These are phyloP conservation scores for Puffinus mauretanicus DNA, from an alignment of 2,113 vertebrate genomes.

Conservation along the genomic window DNA sequence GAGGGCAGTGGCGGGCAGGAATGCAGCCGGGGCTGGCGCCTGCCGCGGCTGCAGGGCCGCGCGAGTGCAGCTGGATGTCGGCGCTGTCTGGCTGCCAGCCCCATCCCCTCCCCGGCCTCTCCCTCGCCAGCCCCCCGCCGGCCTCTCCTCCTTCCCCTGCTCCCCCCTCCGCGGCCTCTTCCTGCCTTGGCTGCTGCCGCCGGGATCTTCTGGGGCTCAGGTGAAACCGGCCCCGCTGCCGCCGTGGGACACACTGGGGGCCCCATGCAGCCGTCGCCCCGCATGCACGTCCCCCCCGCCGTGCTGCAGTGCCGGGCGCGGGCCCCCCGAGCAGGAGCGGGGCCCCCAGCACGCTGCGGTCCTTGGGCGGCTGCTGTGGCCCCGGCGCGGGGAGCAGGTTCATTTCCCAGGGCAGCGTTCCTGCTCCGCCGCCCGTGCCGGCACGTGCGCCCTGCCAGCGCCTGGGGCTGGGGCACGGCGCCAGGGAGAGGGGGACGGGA, in stretches of 20 bases:
- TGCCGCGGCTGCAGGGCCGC: background rate
- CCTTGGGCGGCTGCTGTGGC: background rate
- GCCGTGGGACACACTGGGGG: background rate
- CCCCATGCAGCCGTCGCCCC: background rate
- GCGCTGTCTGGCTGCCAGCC: constrained; percentile 27
- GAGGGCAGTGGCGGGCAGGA: background rate
- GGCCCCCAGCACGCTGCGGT: fast-evolving
- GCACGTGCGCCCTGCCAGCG: background rate
- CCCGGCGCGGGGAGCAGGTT: background rate
- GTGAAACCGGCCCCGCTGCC: background rate
- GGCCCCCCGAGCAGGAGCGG: fast-evolving
- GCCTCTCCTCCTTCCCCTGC: constrained; percentile 47
- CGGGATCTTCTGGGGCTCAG: constrained; percentile 20
- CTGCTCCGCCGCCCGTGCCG: background rate
- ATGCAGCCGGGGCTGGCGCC: background rate
- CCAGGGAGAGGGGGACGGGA: background rate
- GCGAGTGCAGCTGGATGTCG: background rate
- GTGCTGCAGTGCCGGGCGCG: fast-evolving
- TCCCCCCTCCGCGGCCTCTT: constrained; percentile 55
- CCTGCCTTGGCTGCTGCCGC: constrained; percentile 34
- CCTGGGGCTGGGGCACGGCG: background rate
- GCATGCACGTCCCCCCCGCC: fast-evolving
- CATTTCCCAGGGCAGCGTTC: background rate
- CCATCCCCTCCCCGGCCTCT: constrained; percentile 50
- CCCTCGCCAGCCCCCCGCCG: constrained; percentile 46